These are phyloP conservation scores for Dione vanillae DNA, from an alignment of 2,888 invertebrate species.

Conservation along the genomic window DNA sequence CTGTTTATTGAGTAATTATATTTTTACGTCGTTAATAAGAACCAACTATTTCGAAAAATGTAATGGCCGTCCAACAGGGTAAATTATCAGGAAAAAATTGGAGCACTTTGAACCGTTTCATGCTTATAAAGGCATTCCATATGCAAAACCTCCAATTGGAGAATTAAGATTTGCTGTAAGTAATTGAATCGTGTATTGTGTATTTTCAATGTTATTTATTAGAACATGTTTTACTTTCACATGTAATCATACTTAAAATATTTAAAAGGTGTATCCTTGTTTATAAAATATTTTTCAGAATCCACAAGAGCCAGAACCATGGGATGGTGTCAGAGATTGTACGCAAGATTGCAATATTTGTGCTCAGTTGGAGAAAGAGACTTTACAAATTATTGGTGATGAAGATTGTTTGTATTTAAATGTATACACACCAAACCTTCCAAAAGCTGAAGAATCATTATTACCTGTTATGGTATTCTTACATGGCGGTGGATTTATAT, in stretches of 20 bases:
- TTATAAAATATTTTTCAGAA: slow-evolving; percentile 60
- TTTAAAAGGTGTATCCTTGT: background rate
- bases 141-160: slow-evolving; percentile 82
- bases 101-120: slow-evolving; percentile 66
- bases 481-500: slow-evolving; percentile 78
- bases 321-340: slow-evolving; percentile 87
- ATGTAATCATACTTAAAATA: background rate
- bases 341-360: slow-evolving; percentile 86
- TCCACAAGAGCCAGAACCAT: slow-evolving; percentile 70
- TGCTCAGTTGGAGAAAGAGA: slow-evolving; percentile 84
- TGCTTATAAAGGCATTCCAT: slow-evolving; percentile 82
- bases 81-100: slow-evolving; percentile 72
- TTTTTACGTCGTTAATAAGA: background rate
- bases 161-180: slow-evolving; percentile 69
- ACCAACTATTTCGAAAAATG: slow-evolving; percentile 55
- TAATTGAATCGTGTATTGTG: slow-evolving; percentile 36
- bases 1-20: too few species aligned
- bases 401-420: slow-evolving; percentile 89
- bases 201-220: background rate
- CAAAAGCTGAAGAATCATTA: slow-evolving; percentile 46
- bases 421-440: slow-evolving; percentile 85
- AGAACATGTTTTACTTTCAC: background rate
- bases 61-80: slow-evolving; percentile 73
- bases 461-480: slow-evolving; percentile 77
- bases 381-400: slow-evolving; percentile 78